phyloP scores from a whole-genome alignment of 2,888 invertebrate genomes.

The Tetragnatha montana region DNA sequence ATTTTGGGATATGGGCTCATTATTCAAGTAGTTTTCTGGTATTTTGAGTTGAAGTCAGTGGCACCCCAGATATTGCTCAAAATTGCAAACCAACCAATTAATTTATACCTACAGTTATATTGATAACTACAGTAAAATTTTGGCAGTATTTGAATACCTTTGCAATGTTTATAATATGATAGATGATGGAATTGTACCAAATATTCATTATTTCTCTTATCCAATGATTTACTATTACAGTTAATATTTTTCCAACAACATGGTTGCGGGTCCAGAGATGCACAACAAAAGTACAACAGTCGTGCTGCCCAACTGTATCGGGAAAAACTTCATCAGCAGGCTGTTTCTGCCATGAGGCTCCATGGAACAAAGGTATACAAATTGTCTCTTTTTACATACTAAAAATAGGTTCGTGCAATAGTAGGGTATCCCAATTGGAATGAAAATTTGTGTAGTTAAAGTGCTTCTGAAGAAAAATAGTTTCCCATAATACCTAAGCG shows the following conservation, averaged over 20 bases:
- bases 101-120: neutral
- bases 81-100: neutral
- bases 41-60: too few species aligned
- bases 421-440: too few species aligned
- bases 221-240: constrained; percentile 78
- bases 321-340: constrained; percentile 88
- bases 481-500: too few species aligned
- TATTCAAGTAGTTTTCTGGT: too few species aligned
- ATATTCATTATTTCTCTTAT: neutral
- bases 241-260: constrained; percentile 95
- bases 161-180: neutral
- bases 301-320: constrained; percentile 94
- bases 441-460: too few species aligned
- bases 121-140: neutral
- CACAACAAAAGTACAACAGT: constrained; percentile 98
- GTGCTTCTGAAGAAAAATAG: too few species aligned
- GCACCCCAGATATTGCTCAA: too few species aligned
- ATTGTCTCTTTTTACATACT: too few species aligned
- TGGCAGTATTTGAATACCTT: neutral
- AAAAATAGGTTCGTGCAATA: too few species aligned
- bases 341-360: constrained; percentile 91
- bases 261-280: constrained; percentile 89
- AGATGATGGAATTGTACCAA: too few species aligned
- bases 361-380: constrained; percentile 88
- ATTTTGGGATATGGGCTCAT: too few species aligned